phyloP scores from a whole-genome alignment of 2,888 invertebrate genomes.

The Agonopterix arenella region DNA sequence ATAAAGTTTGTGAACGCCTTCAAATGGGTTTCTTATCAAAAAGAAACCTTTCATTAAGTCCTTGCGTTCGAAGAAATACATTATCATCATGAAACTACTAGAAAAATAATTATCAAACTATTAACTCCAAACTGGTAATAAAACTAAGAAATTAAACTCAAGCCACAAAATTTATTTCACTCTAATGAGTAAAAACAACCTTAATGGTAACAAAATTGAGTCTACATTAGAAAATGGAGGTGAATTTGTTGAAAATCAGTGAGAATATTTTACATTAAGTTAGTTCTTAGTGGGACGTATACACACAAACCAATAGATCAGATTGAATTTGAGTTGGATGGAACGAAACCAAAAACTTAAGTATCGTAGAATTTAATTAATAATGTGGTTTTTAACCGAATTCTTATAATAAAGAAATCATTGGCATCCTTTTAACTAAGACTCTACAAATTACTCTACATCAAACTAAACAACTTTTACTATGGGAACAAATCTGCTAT shows the following conservation, averaged over 20 bases:
- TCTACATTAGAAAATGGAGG: constrained; percentile 13
- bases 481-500: no score
- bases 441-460: no score
- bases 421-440: no score
- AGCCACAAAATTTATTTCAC: constrained; percentile 6
- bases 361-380: no score
- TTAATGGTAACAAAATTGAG: neutral
- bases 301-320: neutral
- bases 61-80: neutral
- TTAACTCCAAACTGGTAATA: constrained; percentile 9
- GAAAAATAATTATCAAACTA: constrained; percentile 9
- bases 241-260: constrained; percentile 15
- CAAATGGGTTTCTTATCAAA: neutral
- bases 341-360: neutral
- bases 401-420: no score
- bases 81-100: constrained; percentile 7
- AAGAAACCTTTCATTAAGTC: no score
- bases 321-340: neutral
- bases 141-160: constrained; percentile 15
- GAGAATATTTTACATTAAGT: constrained; percentile 11
- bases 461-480: no score
- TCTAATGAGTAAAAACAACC: constrained; percentile 2
- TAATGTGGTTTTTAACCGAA: no score
- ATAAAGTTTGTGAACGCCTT: neutral
- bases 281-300: constrained; percentile 13